These are phyloP conservation scores for Brachionus sp. DNA, from an alignment of 1,140 invertebrate genomes.

Conservation along the genomic window DNA sequence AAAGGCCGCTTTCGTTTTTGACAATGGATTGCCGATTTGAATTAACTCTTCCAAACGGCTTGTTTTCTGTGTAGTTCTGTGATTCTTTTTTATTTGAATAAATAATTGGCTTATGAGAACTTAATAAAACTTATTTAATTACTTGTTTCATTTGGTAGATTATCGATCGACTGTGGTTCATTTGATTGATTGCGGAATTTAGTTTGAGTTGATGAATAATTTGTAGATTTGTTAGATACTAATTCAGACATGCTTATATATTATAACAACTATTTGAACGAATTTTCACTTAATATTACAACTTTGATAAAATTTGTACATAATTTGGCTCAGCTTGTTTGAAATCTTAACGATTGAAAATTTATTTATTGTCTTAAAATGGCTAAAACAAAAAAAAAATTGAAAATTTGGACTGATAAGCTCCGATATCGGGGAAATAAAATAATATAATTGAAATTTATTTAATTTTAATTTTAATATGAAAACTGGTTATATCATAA, in stretches of 20 bases:
- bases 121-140: not conserved
- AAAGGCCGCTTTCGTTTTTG: constrained; percentile 3
- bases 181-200: not conserved
- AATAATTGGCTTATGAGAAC: not conserved
- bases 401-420: not conserved
- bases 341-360: not conserved
- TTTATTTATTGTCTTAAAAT: not conserved
- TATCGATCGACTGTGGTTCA: not conserved
- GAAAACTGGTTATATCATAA: too few species aligned
- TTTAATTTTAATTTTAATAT: too few species aligned
- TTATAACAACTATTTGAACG: not conserved
- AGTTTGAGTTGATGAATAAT: not conserved
- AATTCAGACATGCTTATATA: not conserved
- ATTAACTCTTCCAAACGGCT: constrained; percentile 1
- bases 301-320: not conserved
- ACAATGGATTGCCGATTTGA: constrained; percentile 12
- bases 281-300: not conserved
- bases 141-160: not conserved
- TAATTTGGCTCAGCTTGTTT: not conserved
- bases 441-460: too few species aligned
- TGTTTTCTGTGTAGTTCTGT: not conserved
- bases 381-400: not conserved
- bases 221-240: not conserved
- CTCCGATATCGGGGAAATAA: too few species aligned
- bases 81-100: not conserved